These are phyloP conservation scores for Mareca strepera DNA, from an alignment of 2,797 vertebrate genomes.

Conservation along the genomic window DNA sequence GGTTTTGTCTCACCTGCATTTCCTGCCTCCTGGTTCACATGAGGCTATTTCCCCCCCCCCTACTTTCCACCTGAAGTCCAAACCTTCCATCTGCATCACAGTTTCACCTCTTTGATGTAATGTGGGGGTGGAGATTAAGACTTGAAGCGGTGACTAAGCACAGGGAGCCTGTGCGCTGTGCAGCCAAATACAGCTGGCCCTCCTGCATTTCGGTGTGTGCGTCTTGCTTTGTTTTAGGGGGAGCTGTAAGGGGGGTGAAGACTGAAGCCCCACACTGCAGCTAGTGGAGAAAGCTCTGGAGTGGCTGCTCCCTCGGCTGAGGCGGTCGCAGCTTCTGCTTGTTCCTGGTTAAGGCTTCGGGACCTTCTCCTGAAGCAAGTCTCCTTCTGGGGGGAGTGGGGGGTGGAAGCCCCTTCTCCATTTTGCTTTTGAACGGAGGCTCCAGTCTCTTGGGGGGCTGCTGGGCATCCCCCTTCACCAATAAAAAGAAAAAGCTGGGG, in stretches of 20 bases:
- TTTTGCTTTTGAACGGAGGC: not conserved
- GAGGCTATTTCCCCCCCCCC: not conserved
- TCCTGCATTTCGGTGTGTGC: not conserved
- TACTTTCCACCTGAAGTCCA: not conserved
- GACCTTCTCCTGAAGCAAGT: not conserved
- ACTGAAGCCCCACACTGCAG: not conserved
- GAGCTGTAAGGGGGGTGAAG: not conserved
- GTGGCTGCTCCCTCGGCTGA: not conserved
- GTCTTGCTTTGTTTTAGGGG: not conserved
- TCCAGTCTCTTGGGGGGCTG: not conserved
- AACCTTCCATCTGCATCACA: conserved; percentile 21
- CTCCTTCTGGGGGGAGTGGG: not conserved
- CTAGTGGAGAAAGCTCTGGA: not conserved
- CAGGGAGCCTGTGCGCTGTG: not conserved
- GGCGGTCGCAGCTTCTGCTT: not conserved
- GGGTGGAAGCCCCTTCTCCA: not conserved
- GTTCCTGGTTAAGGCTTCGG: rapidly evolving
- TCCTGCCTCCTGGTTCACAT: not conserved
- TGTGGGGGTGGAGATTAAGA: conserved; percentile 40
- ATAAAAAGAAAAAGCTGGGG: too few relatives aligned
- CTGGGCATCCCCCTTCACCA: not conserved
- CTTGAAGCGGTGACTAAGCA: conserved; percentile 44
- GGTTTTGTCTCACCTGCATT: not conserved
- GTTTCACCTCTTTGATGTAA: conserved; percentile 1
- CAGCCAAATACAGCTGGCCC: not conserved